Conservation (phyloP, 2,888 invertebrate species). For the Sabatieria punctata region DNA sequence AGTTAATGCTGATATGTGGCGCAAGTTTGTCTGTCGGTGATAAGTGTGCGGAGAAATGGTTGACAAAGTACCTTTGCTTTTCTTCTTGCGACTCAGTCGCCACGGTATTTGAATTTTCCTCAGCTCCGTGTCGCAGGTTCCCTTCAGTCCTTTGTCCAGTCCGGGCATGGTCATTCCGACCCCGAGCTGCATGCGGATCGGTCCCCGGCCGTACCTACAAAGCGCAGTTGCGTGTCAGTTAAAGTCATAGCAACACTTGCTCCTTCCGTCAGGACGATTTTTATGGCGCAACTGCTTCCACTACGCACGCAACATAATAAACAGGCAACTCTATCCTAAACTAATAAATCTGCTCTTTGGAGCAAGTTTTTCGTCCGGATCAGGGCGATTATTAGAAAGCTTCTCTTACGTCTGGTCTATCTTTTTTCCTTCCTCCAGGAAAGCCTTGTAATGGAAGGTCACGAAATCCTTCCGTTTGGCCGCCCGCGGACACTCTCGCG, state of each 20-base stretch:
- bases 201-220: constrained; percentile 17
- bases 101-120: constrained; percentile 26
- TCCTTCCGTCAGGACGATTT: no score
- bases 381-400: no score
- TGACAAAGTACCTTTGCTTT: constrained; percentile 25
- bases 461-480: constrained; percentile 26
- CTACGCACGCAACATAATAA: no score
- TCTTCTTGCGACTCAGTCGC: constrained; percentile 22
- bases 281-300: no score
- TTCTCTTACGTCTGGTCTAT: constrained; percentile 19
- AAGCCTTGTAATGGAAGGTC: constrained; percentile 30
- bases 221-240: no score
- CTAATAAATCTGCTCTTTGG: no score
- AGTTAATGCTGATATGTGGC: no score
- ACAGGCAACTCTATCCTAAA: no score
- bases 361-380: no score
- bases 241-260: no score
- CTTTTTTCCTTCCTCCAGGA: constrained; percentile 21
- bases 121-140: constrained; percentile 26
- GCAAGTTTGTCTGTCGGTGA: no score
- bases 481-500: constrained; percentile 20
- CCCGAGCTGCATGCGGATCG: constrained; percentile 27
- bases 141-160: constrained; percentile 27
- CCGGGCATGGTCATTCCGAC: constrained; percentile 30
- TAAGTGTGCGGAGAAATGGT: no score